Base-by-base conservation (phyloP, 2,113 vertebrate species). In the Oreochromis spilurus region DNA sequence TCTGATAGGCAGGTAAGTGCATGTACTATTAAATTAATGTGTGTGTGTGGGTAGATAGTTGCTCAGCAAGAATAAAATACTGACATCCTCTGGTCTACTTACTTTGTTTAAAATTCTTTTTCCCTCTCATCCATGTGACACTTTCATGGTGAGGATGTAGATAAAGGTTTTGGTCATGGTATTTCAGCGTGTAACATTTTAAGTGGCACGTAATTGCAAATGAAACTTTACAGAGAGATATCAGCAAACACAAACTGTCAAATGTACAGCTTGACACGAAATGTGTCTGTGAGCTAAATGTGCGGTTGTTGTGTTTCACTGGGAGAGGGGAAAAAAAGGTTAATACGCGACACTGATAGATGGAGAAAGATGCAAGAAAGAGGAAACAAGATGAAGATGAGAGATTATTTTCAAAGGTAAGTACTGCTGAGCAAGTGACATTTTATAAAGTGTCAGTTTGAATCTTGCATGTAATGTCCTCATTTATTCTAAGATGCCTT, bases 291-390 rank as follows among this genome's bases (percentile, higher is more conserved):
- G 65, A 45, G 65, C 0, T 72, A 43, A 72, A 72, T 26, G 21
- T 72, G 26, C 3, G 0, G 40, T 26, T 72, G 7, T 2, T 67
- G 36, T 72, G 67, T 72, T 72, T 45, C 13, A 26, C 38, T 72
- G 8, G 38, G n/a, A 70, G 38, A 26, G n/a, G 58, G 60, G 9
- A 6, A 0, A 1, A 5, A 2, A 40, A 9, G 0, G 55, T 17
- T 26, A 1, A 45, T 72, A 1, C 45, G 38, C 11, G 2, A 67
- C 38, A 70, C 65, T 24, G 38, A 45, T 45, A 70, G 13, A 26
- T 16, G 14, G 13, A 70, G n/a, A 70, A 70, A 70, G 65, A 43
- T 72, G 65, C 65, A 72, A 45, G 13, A 72, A 43, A 70, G 7
- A 43, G 5, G 65, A 70, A 70, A 24, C 65, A 70, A 70, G 65